Base-by-base conservation (phyloP, 2,797 vertebrate genomes). In the Intellagama lesueurii region DNA sequence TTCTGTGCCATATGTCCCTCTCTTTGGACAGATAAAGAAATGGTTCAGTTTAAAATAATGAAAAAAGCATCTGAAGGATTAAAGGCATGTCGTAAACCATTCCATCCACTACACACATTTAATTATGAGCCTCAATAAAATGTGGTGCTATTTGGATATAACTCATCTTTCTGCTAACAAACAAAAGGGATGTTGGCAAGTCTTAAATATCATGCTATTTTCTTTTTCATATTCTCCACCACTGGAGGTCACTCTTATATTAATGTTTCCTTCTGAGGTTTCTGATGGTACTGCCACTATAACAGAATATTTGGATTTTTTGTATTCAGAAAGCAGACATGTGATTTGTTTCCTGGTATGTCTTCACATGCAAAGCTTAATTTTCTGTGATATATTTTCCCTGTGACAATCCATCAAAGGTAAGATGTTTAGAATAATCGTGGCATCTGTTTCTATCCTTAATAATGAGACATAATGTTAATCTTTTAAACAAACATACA, bases 211-310 rank as follows among this genome's bases (percentile, higher is more conserved):
- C 35, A 80, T 17, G 91, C 4, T 49, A 35, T 90, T 90, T 85
- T 78, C 87, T 28, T 72, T 90, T 19, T 81, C 68, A 82, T 17
- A 0, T 4, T 89, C 93, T 91, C 86, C 1, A 87, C 96, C 96
- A 95, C 96, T 95, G 86, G 97, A 96, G 95, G 97, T 91, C 96
- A 92, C 95, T 94, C 80, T 92, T 90, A 93, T 85, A 93, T 92
- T 77, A 11, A 81, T 5, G 16, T 77, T 82, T 86, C 35, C 64
- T 76, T 35, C 5, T 72, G 77, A 86, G 28, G 77, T 52, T 6
- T 24, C 24, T 3, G 32, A 8, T 12, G 35, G 40, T 12, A 66
- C 7, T n/a, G 26, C 24, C 49, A n/a, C 22, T 68, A 4, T 17
- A 80, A n/a, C 44, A 26, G 68, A 75, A 85, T 22, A 16, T 69